Base-by-base conservation (phyloP, 2,888 invertebrate species). In the Acrobasis suavella region DNA sequence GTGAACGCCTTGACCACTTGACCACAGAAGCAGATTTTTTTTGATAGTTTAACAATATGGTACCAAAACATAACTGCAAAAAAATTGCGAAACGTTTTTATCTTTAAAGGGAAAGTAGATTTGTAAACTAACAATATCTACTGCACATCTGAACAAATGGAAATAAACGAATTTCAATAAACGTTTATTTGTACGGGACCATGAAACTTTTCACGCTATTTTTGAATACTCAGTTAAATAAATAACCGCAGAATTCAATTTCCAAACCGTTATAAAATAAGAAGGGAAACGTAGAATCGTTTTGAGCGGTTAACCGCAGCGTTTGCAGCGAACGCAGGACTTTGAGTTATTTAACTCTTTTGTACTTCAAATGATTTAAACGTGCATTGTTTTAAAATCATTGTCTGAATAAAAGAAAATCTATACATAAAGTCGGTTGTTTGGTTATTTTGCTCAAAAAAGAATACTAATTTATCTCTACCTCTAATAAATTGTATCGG, bases 211-310 rank as follows among this genome's bases (percentile, higher is more conserved):
- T 7, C 9, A 46, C 14, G n/a, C 14, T 1, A 46, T 42, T 42
- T 56, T 38, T 22, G 56, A 56, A 46, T 22, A 56, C 46, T 56
- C 56, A 42, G 42, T 17, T 22, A 89, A 87, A 91, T 91, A 91
- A 91, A 91, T 88, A 91, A 92, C 92, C 92, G 86, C 92, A 91
- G 81, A 91, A 91, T 91, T 92, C 92, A 91, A 91, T 92, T 89
- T 81, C 85, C 87, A 84, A 80, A 86, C 92, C 91, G 92, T 91
- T 91, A 91, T 88, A 89, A 87, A 90, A 91, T 90, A 88, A 89
- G 85, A 69, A 85, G 84, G 89, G 86, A 83, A 90, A 86, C 89
- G 89, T 90, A 85, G 84, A 89, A 91, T 85, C 88, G 89, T 83
- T 91, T 90, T 87, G 84, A 83, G 89, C 82, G 91, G 91, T 91